These are phyloP conservation scores for Cybosia mesomella DNA, from an alignment of 2,888 invertebrate genomes.

Conservation along the genomic window DNA sequence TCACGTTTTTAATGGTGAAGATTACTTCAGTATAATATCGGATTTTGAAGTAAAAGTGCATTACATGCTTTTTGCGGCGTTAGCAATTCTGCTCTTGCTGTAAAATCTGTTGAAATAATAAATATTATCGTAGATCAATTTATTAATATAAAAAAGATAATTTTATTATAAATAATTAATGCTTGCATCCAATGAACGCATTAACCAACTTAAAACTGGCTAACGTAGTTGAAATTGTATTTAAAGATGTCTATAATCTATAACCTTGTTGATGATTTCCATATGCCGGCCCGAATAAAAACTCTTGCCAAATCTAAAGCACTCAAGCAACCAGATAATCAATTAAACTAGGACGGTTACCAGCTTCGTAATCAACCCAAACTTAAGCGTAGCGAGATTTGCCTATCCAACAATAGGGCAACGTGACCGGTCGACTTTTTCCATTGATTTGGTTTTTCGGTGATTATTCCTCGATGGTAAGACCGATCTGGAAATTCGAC, in stretches of 20 bases:
- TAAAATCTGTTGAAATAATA: not conserved
- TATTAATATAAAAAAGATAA: not conserved
- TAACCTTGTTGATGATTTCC: not conserved
- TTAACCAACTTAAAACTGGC: not conserved
- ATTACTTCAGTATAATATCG: not conserved
- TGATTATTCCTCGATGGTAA: too few relatives aligned
- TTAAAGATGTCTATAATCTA: not conserved
- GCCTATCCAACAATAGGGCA: too few relatives aligned
- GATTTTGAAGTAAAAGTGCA: not conserved
- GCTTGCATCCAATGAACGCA: not conserved
- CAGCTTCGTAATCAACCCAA: too few relatives aligned
- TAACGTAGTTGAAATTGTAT: not conserved
- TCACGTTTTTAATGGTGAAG: not conserved
- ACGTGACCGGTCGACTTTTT: too few relatives aligned
- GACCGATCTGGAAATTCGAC: too few relatives aligned
- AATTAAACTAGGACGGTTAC: too few relatives aligned
- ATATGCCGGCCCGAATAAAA: conserved; percentile 13
- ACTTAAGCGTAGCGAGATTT: too few relatives aligned
- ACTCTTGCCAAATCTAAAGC: conserved; percentile 14
- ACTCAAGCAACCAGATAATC: conserved; percentile 9
- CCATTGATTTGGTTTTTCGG: too few relatives aligned
- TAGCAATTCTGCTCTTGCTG: not conserved
- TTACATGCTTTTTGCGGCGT: not conserved
- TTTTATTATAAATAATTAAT: not conserved
- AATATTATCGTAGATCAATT: not conserved